These are phyloP conservation scores for Ormyrus labotus DNA, from an alignment of 2,888 invertebrate species.

Conservation along the genomic window DNA sequence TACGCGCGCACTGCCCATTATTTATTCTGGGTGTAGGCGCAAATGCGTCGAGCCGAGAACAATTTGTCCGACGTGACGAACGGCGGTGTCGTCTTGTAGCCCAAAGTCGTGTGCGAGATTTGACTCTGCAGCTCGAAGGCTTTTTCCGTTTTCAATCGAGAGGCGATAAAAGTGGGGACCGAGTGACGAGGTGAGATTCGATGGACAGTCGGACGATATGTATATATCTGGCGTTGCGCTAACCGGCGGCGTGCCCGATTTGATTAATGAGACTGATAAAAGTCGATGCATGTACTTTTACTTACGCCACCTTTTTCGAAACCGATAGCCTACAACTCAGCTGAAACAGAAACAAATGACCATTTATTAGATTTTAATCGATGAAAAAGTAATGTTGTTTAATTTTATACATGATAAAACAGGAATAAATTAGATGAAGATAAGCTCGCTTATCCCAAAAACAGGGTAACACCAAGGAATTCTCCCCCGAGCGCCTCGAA, in stretches of 20 bases:
- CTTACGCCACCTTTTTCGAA: background rate
- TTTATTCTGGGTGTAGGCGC: slow-evolving; percentile 31
- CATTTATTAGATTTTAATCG: background rate
- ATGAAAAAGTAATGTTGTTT: too few relatives aligned
- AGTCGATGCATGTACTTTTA: background rate
- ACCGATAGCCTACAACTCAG: slow-evolving; percentile 10
- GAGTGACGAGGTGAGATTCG: too few relatives aligned
- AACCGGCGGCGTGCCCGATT: too few relatives aligned
- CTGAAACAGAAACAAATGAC: slow-evolving; percentile 22
- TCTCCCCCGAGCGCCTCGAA: background rate
- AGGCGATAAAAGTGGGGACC: too few relatives aligned
- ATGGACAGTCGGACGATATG: too few relatives aligned
- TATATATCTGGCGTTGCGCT: too few relatives aligned
- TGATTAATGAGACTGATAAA: background rate
- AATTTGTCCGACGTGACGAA: slow-evolving; percentile 17
- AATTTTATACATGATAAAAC: too few relatives aligned
- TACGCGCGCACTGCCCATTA: slow-evolving; percentile 6
- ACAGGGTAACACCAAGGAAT: slow-evolving; percentile 36
- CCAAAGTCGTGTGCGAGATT: too few relatives aligned
- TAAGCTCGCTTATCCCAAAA: slow-evolving; percentile 17
- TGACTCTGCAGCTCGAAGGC: too few relatives aligned
- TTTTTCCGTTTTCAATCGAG: too few relatives aligned
- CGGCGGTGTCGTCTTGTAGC: too few relatives aligned
- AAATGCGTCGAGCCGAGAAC: slow-evolving; percentile 9
- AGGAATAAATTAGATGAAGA: too few relatives aligned